Evolutionary conservation across 2,888 invertebrate species (phyloP), one percentile per base, ranked within the genome.

Genomic region (Oxytorus armatus): DNA sequence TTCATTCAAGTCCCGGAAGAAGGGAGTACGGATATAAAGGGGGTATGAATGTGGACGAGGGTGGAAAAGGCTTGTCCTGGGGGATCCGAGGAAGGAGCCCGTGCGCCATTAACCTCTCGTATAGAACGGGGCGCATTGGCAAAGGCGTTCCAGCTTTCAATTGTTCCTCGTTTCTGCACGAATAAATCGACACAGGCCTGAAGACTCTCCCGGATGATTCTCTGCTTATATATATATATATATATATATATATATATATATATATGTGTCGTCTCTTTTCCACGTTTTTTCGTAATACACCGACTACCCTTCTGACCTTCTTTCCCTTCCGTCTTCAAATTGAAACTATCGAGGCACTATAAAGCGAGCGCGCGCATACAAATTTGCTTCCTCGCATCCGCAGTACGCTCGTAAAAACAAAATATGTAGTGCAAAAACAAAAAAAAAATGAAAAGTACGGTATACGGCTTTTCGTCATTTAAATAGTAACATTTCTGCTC

Each of bases 91-190:
- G n/a, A 65, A 77, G 75, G 63, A 53, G 69, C 80, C 77, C 69
- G 72, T 81, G 77, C 77, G 73, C 77, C 80, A 81, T 81, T 81
- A 81, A 81, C 80, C 77, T 77, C 80, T 77, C 80, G 74, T 81
- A 77, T 81, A 81, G 80, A 63, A 81, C 55, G 59, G 55, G 79
- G 66, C 65, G 53, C 80, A 69, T 69, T 63, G 65, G 69, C 69
- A 57, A 81, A 77, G 80, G 73, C 77, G 57, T 77, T 49, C 77
- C 21, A 25, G 73, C 77, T 77, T 80, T 81, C 80, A 81, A 81
- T 81, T 81, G 80, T 81, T 81, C 80, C 77, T 81, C 80, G 80
- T 81, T 81, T 77, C 80, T 81, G 80, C 80, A 74, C 80, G 80
- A 80, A 80, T 80, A 80, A 80, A 80, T 80, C 80, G 80, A 73